A percentile compares a stretch with the other conserved stretches of the same genome.
Conservation (phyloP, 2,113 vertebrate genomes). For the Felis chaus region DNA sequence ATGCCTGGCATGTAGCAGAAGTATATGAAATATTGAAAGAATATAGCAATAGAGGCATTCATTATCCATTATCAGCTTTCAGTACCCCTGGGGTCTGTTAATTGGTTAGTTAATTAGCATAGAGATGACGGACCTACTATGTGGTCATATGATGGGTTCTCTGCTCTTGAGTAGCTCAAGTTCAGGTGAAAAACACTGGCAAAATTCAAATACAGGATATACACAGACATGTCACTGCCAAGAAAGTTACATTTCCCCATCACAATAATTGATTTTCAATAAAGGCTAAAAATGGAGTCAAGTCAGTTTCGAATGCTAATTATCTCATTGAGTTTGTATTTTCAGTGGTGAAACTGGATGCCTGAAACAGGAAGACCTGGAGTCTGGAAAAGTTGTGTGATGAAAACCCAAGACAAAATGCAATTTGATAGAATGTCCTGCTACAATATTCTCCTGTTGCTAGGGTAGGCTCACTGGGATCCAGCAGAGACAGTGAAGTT, state of each 20-base stretch:
- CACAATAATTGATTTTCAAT: background rate
- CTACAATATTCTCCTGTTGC: background rate
- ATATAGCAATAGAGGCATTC: background rate
- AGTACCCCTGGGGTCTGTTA: background rate
- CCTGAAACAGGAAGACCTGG: background rate
- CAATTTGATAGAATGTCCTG: background rate
- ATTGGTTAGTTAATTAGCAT: background rate
- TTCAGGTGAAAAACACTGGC: background rate
- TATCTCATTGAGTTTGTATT: background rate
- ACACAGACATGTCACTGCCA: background rate
- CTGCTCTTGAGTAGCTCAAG: background rate
- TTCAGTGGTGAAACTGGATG: background rate
- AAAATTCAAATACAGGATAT: slow-evolving; percentile 2
- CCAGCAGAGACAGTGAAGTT: background rate
- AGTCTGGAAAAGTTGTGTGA: background rate
- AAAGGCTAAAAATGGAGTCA: background rate
- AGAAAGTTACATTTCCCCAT: background rate
- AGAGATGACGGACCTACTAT: background rate
- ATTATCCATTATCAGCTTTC: background rate
- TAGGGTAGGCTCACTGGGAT: background rate
- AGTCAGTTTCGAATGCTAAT: background rate
- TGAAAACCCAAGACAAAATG: background rate
- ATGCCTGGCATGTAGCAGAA: background rate
- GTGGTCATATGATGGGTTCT: background rate
- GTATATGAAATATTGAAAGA: background rate